Base-by-base conservation (phyloP, 1,140 invertebrate species). In the Ips nitidus region DNA sequence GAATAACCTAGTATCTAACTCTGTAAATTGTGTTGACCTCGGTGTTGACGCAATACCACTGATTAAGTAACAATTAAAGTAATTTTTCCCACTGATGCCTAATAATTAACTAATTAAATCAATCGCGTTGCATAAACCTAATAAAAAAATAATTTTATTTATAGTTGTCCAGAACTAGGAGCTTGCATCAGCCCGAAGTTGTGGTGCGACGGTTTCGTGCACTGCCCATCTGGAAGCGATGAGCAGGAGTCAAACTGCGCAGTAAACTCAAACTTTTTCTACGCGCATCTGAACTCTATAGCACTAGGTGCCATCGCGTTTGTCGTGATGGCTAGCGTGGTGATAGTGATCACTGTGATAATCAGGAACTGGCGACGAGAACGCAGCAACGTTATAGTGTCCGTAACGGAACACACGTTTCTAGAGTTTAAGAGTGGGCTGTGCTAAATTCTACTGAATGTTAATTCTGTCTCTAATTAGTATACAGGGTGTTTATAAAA, bases 141-240 rank as follows among this genome's bases (percentile, higher is more conserved):
- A 22, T 22, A 22, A 22, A 22, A n/a, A 22, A 22, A 22, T 22
- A 22, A 22, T 22, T 22, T 22, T 22, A 22, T 72, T 79, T 81
- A 39, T 79, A 87, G 86, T 73, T 91, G 89, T 75, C 88, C 89
- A 0, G 89, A 91, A 75, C 79, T 91, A 8, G 86, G 88, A 39
- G 90, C 89, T 1, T 92, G 90, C 78, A 91, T 92, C 71, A 89
- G 86, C 70, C 83, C 88, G 0, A 83, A 86, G 3, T 78, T 92
- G 0, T 91, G 90, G 89, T 92, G 90, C 78, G 90, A 92, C 76
- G 89, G 89, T 0, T 81, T 86, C 1, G 80, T 82, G 2, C 88
- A 92, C 71, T 92, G 90, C 78, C 90, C 90, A 0, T 90, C 88
- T 0, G 90, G 89, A 37, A 88, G 86, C 76, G 90, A 91, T 78